Conservation (phyloP, 2,888 invertebrate species). For the Pandemis heparana region DNA sequence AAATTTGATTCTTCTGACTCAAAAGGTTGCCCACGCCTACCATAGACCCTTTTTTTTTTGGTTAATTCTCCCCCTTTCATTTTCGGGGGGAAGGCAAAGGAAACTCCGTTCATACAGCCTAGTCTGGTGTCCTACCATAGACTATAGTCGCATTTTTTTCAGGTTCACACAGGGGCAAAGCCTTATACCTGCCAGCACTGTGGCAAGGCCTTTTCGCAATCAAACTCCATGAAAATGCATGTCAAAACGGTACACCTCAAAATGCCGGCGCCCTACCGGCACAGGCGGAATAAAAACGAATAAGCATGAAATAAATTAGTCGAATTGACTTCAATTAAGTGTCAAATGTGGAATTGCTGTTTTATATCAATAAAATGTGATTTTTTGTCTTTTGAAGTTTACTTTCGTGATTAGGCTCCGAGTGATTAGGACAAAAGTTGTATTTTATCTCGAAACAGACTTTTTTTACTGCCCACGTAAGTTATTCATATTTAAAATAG, state of each 20-base stretch:
- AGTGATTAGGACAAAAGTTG: neutral
- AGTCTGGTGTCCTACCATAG: too few relatives aligned
- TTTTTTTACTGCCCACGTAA: too few relatives aligned
- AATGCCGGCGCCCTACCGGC: slow-evolving; percentile 66
- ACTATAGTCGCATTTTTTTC: slow-evolving; percentile 28
- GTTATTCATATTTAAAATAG: too few relatives aligned
- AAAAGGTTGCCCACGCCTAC: too few relatives aligned
- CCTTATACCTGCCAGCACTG: slow-evolving; percentile 71
- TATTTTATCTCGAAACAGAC: too few relatives aligned
- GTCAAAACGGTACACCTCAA: slow-evolving; percentile 69
- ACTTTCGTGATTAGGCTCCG: neutral
- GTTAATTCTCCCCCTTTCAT: too few relatives aligned
- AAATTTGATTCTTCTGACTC: too few relatives aligned
- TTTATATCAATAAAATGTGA: neutral
- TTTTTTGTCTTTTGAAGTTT: neutral
- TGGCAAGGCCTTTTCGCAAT: slow-evolving; percentile 70
- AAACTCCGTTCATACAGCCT: too few relatives aligned
- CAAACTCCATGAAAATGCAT: slow-evolving; percentile 75
- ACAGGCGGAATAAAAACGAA: slow-evolving; percentile 26
- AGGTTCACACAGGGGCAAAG: slow-evolving; percentile 74
- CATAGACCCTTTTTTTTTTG: too few relatives aligned
- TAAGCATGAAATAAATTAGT: neutral
- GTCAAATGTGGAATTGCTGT: neutral
- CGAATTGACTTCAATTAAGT: neutral
- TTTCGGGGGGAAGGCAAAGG: too few relatives aligned